A percentile compares a stretch with the other conserved stretches of the same genome.
These are phyloP conservation scores for Drosophila prolongata DNA, from an alignment of 2,888 invertebrate genomes.

Conservation along the genomic window DNA sequence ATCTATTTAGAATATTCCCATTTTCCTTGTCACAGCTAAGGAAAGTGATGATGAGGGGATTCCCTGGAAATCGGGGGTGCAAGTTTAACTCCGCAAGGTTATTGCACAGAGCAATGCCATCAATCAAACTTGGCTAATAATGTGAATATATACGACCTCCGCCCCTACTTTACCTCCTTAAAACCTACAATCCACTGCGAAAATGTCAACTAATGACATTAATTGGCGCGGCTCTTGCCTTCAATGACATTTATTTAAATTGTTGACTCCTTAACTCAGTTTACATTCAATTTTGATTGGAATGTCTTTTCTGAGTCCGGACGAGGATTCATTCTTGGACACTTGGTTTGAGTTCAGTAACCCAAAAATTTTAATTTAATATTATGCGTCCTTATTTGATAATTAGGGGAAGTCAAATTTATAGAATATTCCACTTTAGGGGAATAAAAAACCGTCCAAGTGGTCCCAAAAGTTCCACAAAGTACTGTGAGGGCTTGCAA, in stretches of 20 bases:
- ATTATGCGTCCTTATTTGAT: constrained; percentile 7
- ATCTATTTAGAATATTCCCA: constrained; percentile 42
- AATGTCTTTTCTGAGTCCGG: background rate
- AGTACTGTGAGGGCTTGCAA: too few species aligned
- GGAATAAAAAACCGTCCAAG: constrained; percentile 14
- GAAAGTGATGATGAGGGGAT: constrained; percentile 1
- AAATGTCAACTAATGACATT: constrained; percentile 26
- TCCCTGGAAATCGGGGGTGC: too few species aligned
- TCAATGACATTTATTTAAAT: constrained; percentile 32
- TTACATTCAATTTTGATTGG: constrained; percentile 19
- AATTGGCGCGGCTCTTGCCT: constrained; percentile 10
- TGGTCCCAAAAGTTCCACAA: constrained; percentile 19
- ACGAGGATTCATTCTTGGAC: background rate
- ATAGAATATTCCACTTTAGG: background rate
- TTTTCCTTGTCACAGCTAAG: constrained; percentile 36
- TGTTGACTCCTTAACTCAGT: background rate
- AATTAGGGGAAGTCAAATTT: constrained; percentile 5
- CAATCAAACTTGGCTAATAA: constrained; percentile 42
- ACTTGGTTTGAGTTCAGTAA: background rate
- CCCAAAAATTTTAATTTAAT: constrained; percentile 8
- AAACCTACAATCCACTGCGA: background rate
- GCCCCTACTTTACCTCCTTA: constrained; percentile 7
- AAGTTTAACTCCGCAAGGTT: background rate
- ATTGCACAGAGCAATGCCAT: constrained; percentile 12
- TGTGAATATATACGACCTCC: constrained; percentile 18